Evolutionary conservation across 2,797 vertebrate species (phyloP).

Genomic region (Bovichtus diacanthus): DNA sequence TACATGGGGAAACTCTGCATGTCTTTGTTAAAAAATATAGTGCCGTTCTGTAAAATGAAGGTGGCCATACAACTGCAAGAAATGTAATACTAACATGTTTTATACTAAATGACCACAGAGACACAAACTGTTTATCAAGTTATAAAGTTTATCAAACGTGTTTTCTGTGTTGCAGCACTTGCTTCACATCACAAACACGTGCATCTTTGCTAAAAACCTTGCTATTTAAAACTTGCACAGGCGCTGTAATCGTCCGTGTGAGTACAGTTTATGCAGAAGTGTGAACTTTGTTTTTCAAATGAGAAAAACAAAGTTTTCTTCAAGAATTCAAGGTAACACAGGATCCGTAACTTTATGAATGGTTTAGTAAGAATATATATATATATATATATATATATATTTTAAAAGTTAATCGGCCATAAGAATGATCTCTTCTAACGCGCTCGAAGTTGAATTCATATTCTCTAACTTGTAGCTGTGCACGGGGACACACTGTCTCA

Average conservation of each 20-base stretch:
- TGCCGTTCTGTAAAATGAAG: neutral
- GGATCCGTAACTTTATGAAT: neutral
- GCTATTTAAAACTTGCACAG: too few species aligned
- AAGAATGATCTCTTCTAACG: neutral
- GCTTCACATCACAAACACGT: too few species aligned
- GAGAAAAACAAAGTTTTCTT: too few species aligned
- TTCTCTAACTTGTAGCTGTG: constrained; percentile 22
- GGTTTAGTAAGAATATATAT: neutral
- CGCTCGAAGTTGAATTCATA: constrained; percentile 5
- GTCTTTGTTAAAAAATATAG: neutral
- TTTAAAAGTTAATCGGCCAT: neutral
- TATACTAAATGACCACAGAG: neutral
- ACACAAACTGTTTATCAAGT: too few species aligned
- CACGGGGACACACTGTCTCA: constrained; percentile 61
- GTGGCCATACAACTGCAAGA: neutral
- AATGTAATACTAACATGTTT: neutral
- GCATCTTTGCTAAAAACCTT: too few species aligned
- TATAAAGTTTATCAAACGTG: neutral
- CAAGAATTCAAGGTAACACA: too few species aligned
- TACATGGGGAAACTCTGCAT: neutral
- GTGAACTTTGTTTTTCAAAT: too few species aligned
- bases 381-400: neutral
- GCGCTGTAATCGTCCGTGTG: too few species aligned
- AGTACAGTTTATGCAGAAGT: too few species aligned
- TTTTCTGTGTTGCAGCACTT: neutral